phyloP scores from a whole-genome alignment of 2,888 invertebrate genomes.

The Aspidiotus destructor region DNA sequence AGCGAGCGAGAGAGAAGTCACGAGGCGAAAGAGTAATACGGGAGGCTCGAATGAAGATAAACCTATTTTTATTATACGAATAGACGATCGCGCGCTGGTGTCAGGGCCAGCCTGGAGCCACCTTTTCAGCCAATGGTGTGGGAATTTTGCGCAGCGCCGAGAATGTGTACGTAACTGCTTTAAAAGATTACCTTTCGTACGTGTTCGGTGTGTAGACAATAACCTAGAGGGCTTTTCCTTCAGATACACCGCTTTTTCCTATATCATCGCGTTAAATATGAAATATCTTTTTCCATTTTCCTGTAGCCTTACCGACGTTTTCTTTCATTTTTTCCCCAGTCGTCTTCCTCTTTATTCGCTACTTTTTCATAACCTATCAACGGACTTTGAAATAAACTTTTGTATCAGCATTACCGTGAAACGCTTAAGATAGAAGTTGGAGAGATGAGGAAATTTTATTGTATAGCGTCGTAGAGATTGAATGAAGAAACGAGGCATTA shows the following conservation, averaged over 20 bases:
- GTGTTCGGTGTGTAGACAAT: constrained; percentile 4
- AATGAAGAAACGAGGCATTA: no score
- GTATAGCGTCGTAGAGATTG: no score
- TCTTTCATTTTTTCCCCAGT: no score
- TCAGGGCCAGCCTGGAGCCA: constrained; percentile 31
- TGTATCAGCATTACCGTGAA: no score
- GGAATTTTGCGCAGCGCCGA: background rate
- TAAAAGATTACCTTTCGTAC: constrained; percentile 4
- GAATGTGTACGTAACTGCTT: constrained; percentile 4
- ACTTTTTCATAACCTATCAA: no score
- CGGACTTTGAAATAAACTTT: no score
- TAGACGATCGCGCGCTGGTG: constrained; percentile 28
- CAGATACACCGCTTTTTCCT: no score
- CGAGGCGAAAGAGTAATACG: constrained; percentile 19
- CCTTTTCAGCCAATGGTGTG: constrained; percentile 13
- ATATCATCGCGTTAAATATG: background rate
- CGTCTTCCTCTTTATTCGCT: no score
- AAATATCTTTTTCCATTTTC: background rate
- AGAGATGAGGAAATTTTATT: no score
- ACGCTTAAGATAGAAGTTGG: no score
- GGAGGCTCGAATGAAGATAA: constrained; percentile 21
- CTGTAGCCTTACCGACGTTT: no score
- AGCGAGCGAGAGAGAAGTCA: no score
- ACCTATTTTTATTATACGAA: constrained; percentile 29
- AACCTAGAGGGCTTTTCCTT: background rate